A percentile compares a stretch with the other conserved stretches of the same genome.
These are phyloP conservation scores for Propithecus perrieri DNA, from an alignment of 2,797 vertebrate species.

Conservation along the genomic window DNA sequence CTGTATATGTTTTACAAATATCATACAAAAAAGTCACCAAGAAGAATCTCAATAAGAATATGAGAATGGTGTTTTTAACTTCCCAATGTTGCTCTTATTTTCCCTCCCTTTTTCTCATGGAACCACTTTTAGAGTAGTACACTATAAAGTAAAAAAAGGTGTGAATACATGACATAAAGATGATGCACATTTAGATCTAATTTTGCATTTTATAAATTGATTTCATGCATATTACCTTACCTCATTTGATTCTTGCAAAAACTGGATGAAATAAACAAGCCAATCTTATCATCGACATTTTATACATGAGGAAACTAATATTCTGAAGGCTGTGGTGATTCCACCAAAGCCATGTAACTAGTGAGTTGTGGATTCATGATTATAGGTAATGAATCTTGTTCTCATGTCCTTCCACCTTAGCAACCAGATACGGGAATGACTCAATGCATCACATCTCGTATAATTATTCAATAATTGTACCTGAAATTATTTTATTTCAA, in stretches of 20 bases:
- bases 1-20: conserved; percentile 35
- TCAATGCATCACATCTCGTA: background rate
- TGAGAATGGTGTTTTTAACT: background rate
- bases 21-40: background rate
- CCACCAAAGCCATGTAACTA: background rate
- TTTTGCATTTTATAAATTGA: background rate
- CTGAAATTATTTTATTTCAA: conserved; percentile 11
- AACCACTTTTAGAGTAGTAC: background rate
- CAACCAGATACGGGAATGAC: background rate
- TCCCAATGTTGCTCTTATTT: background rate
- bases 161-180: background rate
- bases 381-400: background rate
- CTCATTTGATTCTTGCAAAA: conserved; percentile 2
- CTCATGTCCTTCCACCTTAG: background rate
- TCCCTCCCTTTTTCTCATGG: background rate
- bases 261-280: background rate
- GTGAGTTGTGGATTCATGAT: background rate
- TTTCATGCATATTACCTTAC: background rate
- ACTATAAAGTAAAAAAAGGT: background rate
- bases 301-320: background rate
- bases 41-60: background rate
- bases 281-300: background rate
- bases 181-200: background rate
- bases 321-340: background rate
- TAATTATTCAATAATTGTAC: background rate